Base-by-base conservation (phyloP, 2,797 vertebrate genomes). In the Morelia viridis region DNA sequence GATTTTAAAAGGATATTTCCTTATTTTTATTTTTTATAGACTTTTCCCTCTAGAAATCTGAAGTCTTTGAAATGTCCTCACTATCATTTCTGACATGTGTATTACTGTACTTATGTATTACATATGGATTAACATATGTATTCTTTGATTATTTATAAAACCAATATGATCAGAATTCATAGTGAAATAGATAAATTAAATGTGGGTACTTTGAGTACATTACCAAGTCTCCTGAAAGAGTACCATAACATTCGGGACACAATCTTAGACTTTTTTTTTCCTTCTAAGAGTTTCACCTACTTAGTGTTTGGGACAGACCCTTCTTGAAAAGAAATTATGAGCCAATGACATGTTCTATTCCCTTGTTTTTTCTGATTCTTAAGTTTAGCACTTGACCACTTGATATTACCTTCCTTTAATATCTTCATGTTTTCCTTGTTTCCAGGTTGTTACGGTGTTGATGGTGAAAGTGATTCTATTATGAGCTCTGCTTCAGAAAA, bases 401-500 rank as follows among this genome's bases (percentile, higher is more conserved):
- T 28, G 64, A 0, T 87, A 87, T 22, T 46, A 28, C 65, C 31
- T 85, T 56, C 53, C 90, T 92, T 92, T 91, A 22, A 41, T 71
- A 46, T 3, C 88, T 31, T 92, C 90, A 24, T 5, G 0, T 93
- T 94, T 90, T n/a, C 71, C 12, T 1, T 95, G 5, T 96, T 57
- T 96, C 28, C 95, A 99, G 99, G 99, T 93, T 99, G 99, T 95
- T 99, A 99, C 9, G 99, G 99, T 28, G 99, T 99, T 57, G 99
- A 99, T 90, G 99, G 99, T 0, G 99, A 99, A 95, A 99, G 99
- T 53, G 99, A 99, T 96, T 99, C 99, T 7, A 99, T 99, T 95
- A 99, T 99, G 99, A 99, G 99, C 96, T 99, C 99, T 0, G 99
- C 99, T 91, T 99, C 99, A 3, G 99, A 99, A 97, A 99, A 99